These are phyloP conservation scores for Caracal caracal DNA, from an alignment of 2,113 vertebrate species.

Conservation along the genomic window DNA sequence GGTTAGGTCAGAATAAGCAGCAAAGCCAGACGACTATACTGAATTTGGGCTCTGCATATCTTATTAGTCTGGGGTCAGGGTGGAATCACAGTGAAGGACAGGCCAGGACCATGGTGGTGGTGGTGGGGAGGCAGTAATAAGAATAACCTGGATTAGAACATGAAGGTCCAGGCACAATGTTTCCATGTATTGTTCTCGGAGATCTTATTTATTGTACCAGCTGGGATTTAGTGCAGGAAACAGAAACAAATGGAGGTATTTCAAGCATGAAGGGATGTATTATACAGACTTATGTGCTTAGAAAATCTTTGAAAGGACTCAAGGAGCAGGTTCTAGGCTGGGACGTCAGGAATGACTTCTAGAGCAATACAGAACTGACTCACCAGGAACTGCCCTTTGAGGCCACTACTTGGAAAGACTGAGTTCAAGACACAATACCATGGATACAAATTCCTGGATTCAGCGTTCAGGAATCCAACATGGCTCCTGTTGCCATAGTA, in stretches of 20 bases:
- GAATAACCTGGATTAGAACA: not conserved
- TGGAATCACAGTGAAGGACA: not conserved
- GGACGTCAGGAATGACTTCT: not conserved
- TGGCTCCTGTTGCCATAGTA: not conserved
- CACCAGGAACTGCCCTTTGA: not conserved
- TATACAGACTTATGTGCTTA: not conserved
- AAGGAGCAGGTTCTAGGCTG: not conserved
- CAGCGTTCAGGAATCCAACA: not conserved
- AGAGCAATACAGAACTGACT: not conserved
- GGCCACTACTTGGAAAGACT: not conserved
- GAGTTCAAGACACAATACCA: not conserved
- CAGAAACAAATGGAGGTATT: slow-evolving; percentile 2
- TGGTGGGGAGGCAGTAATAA: not conserved
- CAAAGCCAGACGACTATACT: not conserved
- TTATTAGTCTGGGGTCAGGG: not conserved
- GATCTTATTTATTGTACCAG: not conserved
- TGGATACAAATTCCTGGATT: not conserved
- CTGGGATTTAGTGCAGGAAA: not conserved
- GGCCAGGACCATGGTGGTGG: not conserved
- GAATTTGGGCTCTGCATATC: not conserved
- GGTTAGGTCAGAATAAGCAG: not conserved
- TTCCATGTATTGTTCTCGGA: slow-evolving; percentile 25
- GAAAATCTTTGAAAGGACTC: not conserved
- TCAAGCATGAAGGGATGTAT: not conserved
- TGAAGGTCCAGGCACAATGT: not conserved